Conservation (phyloP, 2,888 invertebrate genomes). For the Amphipoea lucens region DNA sequence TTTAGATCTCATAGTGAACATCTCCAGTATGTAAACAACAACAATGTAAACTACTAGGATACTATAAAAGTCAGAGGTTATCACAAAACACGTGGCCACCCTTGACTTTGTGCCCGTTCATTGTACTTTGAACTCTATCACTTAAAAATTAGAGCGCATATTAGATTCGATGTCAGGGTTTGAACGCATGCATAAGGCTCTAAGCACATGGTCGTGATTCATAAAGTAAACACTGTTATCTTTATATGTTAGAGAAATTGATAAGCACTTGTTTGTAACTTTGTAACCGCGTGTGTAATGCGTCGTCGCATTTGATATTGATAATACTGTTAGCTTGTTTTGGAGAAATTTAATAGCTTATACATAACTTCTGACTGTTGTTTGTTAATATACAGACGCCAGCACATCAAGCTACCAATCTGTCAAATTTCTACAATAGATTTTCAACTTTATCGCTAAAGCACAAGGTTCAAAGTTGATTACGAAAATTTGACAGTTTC, state of each 20-base stretch:
- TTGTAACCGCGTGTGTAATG: constrained; percentile 23
- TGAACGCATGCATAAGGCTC: constrained; percentile 21
- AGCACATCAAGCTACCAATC: too few relatives aligned
- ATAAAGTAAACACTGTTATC: constrained; percentile 55
- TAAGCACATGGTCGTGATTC: constrained; percentile 52
- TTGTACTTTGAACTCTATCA: constrained; percentile 32
- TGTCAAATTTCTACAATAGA: too few relatives aligned
- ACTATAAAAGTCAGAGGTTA: constrained; percentile 47
- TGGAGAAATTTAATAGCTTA: constrained; percentile 17
- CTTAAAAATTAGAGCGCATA: neutral
- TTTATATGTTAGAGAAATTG: constrained; percentile 51
- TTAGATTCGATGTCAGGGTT: constrained; percentile 6
- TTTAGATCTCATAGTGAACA: neutral
- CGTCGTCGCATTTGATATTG: constrained; percentile 24
- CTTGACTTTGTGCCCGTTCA: constrained; percentile 20
- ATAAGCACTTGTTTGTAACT: constrained; percentile 40
- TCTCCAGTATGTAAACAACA: neutral
- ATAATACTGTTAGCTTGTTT: constrained; percentile 34
- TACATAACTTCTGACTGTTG: neutral
- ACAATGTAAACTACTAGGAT: constrained; percentile 42
- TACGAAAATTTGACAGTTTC: too few relatives aligned
- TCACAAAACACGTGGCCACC: constrained; percentile 53
- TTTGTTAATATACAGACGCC: neutral
- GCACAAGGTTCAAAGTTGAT: neutral
- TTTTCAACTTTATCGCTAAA: too few relatives aligned